Evolutionary conservation across 2,113 vertebrate genomes (phyloP).

Genomic region (Saguinus midas): DNA sequence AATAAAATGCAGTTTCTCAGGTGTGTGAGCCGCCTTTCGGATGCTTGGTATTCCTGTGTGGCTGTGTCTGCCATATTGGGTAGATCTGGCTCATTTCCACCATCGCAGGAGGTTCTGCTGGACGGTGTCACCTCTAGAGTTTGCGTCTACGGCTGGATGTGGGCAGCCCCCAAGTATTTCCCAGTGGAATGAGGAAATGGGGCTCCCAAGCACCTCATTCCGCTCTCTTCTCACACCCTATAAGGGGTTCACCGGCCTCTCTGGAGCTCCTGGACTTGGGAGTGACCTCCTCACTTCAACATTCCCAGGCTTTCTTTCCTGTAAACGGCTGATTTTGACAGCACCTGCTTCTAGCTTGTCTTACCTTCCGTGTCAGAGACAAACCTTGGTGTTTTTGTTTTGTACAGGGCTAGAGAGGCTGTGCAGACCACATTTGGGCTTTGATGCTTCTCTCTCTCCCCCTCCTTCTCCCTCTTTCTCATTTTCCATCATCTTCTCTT

Average conservation of each 20-base stretch:
- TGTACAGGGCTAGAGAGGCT: background rate
- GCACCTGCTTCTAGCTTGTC: no score
- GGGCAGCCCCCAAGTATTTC: background rate
- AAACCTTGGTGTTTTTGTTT: background rate
- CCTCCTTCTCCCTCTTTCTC: rapidly evolving
- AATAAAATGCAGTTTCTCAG: background rate
- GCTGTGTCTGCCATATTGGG: background rate
- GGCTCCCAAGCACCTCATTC: background rate
- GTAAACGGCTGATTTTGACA: background rate
- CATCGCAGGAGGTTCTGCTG: background rate
- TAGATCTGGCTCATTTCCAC: background rate
- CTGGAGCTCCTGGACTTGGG: background rate
- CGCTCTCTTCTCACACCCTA: rapidly evolving
- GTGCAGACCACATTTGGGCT: background rate
- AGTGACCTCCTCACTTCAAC: background rate
- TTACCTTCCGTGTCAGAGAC: no score
- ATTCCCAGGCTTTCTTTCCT: background rate
- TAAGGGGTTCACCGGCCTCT: background rate
- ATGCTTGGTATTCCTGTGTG: background rate
- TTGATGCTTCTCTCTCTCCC: rapidly evolving
- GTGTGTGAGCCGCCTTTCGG: background rate
- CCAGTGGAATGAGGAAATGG: background rate
- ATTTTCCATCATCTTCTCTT: background rate
- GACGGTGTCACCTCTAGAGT: no score
- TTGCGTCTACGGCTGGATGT: no score